These are phyloP conservation scores for Hyles lineata DNA, from an alignment of 2,888 invertebrate genomes.

Conservation along the genomic window DNA sequence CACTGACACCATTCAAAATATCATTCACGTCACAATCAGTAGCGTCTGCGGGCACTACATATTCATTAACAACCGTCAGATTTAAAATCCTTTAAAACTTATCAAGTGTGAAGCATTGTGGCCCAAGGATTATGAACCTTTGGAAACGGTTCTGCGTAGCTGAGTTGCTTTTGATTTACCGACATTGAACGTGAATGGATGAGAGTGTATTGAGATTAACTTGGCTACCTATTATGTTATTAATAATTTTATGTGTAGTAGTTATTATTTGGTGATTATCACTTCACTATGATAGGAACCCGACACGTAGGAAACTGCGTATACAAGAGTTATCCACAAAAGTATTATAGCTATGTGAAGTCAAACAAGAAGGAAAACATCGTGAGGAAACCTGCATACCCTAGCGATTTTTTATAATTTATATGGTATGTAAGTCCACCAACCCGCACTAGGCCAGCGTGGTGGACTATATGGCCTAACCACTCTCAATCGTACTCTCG, in stretches of 20 bases:
- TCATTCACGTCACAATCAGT: neutral
- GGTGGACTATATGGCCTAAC: too few species aligned
- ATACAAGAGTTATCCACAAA: too few species aligned
- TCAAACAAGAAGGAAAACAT: too few species aligned
- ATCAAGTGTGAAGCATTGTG: conserved; percentile 73
- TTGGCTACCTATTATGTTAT: neutral
- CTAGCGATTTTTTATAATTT: too few species aligned
- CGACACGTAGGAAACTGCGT: too few species aligned
- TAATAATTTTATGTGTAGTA: neutral
- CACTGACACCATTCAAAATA: conserved; percentile 5
- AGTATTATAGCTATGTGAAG: too few species aligned
- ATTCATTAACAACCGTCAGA: conserved; percentile 14
- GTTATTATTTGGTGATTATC: too few species aligned
- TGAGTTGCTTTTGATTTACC: conserved; percentile 26
- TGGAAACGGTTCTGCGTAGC: neutral
- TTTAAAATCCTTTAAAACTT: conserved; percentile 55
- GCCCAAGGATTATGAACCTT: conserved; percentile 60
- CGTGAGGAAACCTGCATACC: too few species aligned
- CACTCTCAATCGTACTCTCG: too few species aligned
- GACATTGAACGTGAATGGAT: conserved; percentile 10
- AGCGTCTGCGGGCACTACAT: neutral
- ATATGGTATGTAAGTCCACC: too few species aligned
- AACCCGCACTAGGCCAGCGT: too few species aligned
- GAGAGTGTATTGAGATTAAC: neutral
- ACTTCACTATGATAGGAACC: too few species aligned